Evolutionary conservation across 2,113 vertebrate species (phyloP), one percentile per base, ranked within the genome.

Genomic region (Cephalopholis sonnerati): DNA sequence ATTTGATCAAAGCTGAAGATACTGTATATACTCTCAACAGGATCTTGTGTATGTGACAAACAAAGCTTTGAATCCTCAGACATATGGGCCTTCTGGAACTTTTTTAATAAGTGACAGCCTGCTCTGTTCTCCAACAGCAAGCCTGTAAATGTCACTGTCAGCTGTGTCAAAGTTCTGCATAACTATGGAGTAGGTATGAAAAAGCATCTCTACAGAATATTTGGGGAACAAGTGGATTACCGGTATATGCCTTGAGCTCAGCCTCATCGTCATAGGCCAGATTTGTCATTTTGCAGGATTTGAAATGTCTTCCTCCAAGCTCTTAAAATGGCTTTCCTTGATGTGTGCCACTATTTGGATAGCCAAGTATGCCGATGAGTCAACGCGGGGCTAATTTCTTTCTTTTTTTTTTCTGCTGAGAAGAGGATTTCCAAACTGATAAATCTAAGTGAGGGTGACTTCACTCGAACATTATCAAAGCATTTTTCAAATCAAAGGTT

Each of bases 161-260:
- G 39, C 39, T 46, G 36, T 58, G 76, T 80, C 50, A 53, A 55
- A 53, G 62, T 85, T 85, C 61, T 62, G 62, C 51, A 63, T 1
- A 74, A 77, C 82, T 80, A 65, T 32, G n/a, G 36, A 29, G 58
- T 20, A 58, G 46, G 54, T 82, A 78, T 72, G 39, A 72, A 80
- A 57, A 66, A 63, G 55, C 67, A 66, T 81, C 65, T 73, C 46
- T 27, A 7, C 57, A 57, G 84, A 82, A 81, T 89, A 90, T 86
- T 86, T 77, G 67, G 74, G 63, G 73, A 90, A 86, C 75, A 87
- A 92, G 89, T 81, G 63, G 79, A 89, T 89, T 91, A 44, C 41
- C 41, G 41, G 41, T 44, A 89, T 75, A 67, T 69, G 71, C 74
- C 46, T 66, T 5, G 1, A 81, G 75, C 79, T 87, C 77, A 79